Base-by-base conservation (phyloP, 2,888 invertebrate genomes). In the Melinaea menophilus region DNA sequence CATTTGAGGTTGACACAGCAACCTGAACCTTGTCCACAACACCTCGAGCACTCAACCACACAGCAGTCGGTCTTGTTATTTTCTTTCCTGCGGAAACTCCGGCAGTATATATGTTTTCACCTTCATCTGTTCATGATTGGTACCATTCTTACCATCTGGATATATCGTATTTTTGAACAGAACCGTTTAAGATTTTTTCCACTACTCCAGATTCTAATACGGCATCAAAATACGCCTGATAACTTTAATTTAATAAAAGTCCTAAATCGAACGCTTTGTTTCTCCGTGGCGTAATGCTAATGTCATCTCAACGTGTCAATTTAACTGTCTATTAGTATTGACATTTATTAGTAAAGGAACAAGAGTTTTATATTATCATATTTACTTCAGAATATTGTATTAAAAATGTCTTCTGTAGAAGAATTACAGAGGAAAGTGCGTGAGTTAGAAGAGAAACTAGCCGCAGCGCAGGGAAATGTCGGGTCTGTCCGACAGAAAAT, bases 401-500 rank as follows among this genome's bases (percentile, higher is more conserved):
- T 70, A 70, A 90, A 81, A 82, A 94, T 94, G 94, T 81, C 91
- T 61, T 89, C 91, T 47, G 82, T 94, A n/a, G 91, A 92, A 70
- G 92, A 92, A 73, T 82, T 95, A 66, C 86, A 92, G 75, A 85
- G 86, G 55, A 93, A 91, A 82, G 92, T 96, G 22, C 88, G 90
- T 63, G 92, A 94, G 64, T 83, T 97, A 59, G 93, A 95, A 78
- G 86, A 89, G 5, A 92, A 94, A 75, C 82, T 96, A 35, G 92
- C 92, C 4, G 82, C 84, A 34, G 82, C 84, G 37, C 88, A 85
- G 68, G 82, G 80, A 64, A 84, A 80, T 76, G 79, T 78, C 47
- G 88, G 79, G 11, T 84, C 86, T 47, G 83, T 75, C n/a, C 91
- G 97, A 62, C 89, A 93, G 72, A 97, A 95, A 92, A 97, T 98